These are phyloP conservation scores for Lasioglossum zephyrum DNA, from an alignment of 2,888 invertebrate genomes.

Conservation along the genomic window DNA sequence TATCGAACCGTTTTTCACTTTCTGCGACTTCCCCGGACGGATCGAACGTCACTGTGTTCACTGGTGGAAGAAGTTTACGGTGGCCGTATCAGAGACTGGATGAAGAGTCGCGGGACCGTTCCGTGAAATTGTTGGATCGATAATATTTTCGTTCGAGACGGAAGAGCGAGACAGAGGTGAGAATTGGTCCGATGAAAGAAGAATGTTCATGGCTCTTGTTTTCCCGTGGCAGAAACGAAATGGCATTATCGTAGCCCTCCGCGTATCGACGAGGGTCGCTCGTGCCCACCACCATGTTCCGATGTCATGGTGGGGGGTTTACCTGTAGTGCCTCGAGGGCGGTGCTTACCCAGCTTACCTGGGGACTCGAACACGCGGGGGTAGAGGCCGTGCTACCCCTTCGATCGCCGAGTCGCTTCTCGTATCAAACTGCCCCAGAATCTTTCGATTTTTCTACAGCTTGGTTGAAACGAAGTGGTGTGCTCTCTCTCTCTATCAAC, in stretches of 20 bases:
- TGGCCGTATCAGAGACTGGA: no score
- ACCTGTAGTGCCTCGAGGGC: conserved; percentile 68
- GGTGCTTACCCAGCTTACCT: conserved; percentile 67
- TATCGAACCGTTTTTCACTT: not conserved
- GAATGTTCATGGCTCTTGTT: conserved; percentile 62
- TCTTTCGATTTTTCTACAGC: not conserved
- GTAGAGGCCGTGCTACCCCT: conserved; percentile 41
- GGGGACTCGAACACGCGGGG: conserved; percentile 21
- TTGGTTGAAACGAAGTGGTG: not conserved
- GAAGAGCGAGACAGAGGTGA: not conserved
- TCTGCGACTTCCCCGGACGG: no score
- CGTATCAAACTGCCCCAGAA: conserved; percentile 21
- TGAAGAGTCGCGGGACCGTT: not conserved
- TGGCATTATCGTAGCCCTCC: conserved; percentile 58
- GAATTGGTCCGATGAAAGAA: not conserved
- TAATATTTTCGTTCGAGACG: not conserved
- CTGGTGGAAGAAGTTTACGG: not conserved
- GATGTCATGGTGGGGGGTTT: conserved; percentile 60
- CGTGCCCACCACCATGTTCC: conserved; percentile 61
- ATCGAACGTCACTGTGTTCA: not conserved
- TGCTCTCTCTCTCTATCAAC: no score
- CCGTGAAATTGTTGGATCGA: conserved; percentile 22
- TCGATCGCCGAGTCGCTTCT: not conserved
- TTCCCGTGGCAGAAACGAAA: conserved; percentile 57
- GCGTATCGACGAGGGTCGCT: conserved; percentile 64